These are phyloP conservation scores for Diaprepes abbreviatus DNA, from an alignment of 2,888 invertebrate genomes.

Conservation along the genomic window DNA sequence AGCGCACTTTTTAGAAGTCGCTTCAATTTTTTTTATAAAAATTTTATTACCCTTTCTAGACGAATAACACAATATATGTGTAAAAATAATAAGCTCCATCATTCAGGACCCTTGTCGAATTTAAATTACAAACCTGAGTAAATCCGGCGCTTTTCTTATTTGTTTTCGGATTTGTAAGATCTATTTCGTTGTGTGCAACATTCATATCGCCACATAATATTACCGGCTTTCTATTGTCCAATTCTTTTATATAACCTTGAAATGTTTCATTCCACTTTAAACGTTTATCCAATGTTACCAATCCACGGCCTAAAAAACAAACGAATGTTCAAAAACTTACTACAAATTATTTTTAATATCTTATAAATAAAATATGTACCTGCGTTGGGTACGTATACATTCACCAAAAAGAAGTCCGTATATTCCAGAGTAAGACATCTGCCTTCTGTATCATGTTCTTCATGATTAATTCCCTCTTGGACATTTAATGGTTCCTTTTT, in stretches of 20 bases:
- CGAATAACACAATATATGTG: too few species aligned
- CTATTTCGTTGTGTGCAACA: slow-evolving; percentile 95
- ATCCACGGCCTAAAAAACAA: slow-evolving; percentile 78
- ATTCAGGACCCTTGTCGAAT: too few species aligned
- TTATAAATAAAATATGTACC: slow-evolving; percentile 57
- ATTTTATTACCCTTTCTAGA: too few species aligned
- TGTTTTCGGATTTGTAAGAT: slow-evolving; percentile 93
- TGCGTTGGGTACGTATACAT: slow-evolving; percentile 95
- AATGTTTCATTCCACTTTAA: slow-evolving; percentile 92
- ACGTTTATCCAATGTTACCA: slow-evolving; percentile 89
- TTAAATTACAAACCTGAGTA: slow-evolving; percentile 73
- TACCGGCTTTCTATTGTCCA: slow-evolving; percentile 93
- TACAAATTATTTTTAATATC: neutral
- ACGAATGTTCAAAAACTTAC: neutral
- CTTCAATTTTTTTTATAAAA: too few species aligned
- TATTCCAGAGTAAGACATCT: slow-evolving; percentile 92
- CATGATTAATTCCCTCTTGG: slow-evolving; percentile 83
- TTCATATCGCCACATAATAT: slow-evolving; percentile 98
- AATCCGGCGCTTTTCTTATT: slow-evolving; percentile 96
- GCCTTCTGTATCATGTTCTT: slow-evolving; percentile 85
- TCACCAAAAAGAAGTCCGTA: slow-evolving; percentile 89
- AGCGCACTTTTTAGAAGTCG: too few species aligned
- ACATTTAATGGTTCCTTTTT: slow-evolving; percentile 88
- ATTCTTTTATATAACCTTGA: slow-evolving; percentile 79
- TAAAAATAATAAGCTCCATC: too few species aligned